Evolutionary conservation across 2,113 vertebrate genomes (phyloP).

Genomic region (Heloderma charlesbogerti): DNA sequence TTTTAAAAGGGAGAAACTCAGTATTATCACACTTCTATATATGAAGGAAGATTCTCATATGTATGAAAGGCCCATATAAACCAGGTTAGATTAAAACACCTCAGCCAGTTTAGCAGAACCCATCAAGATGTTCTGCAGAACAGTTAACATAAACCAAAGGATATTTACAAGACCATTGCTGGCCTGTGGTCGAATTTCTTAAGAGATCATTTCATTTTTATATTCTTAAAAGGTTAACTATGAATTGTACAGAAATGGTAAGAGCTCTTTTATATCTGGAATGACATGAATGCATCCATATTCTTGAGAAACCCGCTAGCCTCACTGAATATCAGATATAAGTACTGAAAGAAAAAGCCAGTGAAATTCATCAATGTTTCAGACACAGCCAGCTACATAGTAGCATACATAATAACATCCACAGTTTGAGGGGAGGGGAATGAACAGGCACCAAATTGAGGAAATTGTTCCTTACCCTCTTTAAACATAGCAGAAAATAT

Average conservation of each 20-base stretch:
- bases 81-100: constrained; percentile 26
- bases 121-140: not conserved
- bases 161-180: not conserved
- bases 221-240: not conserved
- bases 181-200: not conserved
- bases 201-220: not conserved
- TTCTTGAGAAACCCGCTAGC: not conserved
- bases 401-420: not conserved
- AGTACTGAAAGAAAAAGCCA: not conserved
- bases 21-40: constrained; percentile 11
- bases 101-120: not conserved
- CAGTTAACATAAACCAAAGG: constrained; percentile 10
- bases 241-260: not conserved
- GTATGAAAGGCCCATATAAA: not conserved
- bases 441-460: not conserved
- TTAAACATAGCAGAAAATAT: not conserved
- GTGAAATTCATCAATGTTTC: not conserved
- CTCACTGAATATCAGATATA: not conserved
- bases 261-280: not conserved
- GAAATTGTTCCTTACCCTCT: constrained; percentile 5
- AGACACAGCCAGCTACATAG: not conserved
- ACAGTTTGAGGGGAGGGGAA: not conserved
- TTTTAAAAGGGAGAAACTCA: constrained; percentile 33
- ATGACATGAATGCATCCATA: not conserved
- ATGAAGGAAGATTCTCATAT: not conserved